Evolutionary conservation across 2,113 vertebrate genomes (phyloP).

Genomic region (Pituophis catenifer): DNA sequence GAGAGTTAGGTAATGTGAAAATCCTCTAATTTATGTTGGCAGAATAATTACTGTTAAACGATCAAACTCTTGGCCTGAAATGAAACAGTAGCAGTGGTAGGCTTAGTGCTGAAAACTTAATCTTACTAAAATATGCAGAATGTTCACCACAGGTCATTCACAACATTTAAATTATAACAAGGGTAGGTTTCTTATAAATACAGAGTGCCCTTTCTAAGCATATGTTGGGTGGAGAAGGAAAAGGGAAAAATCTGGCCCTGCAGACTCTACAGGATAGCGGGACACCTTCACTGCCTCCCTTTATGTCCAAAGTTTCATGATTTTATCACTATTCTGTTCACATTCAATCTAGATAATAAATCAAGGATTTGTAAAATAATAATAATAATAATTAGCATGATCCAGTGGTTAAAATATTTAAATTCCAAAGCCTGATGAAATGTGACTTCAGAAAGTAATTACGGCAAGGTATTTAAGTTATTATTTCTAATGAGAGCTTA

Average conservation of each 20-base stretch:
- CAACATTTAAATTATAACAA: neutral
- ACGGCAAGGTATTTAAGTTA: too few species aligned
- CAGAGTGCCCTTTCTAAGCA: neutral
- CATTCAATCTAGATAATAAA: neutral
- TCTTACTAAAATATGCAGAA: neutral
- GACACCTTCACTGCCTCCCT: neutral
- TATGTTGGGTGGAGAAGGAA: neutral
- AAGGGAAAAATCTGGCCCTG: neutral
- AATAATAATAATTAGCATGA: neutral
- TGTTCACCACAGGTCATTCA: neutral
- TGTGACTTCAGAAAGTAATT: neutral
- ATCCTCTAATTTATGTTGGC: slow-evolving; percentile 3
- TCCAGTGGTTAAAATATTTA: neutral
- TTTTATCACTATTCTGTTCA: neutral
- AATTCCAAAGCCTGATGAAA: neutral
- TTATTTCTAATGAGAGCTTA: too few species aligned
- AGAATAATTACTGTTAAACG: neutral
- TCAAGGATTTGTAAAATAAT: neutral
- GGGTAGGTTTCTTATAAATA: neutral
- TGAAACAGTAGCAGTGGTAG: neutral
- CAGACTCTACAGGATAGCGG: neutral
- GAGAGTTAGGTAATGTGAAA: neutral
- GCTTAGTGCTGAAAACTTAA: neutral
- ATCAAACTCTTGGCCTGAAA: slow-evolving; percentile 19
- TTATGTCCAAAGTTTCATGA: neutral